Conservation (phyloP, 2,113 vertebrate genomes). For the Myotis davidii region DNA sequence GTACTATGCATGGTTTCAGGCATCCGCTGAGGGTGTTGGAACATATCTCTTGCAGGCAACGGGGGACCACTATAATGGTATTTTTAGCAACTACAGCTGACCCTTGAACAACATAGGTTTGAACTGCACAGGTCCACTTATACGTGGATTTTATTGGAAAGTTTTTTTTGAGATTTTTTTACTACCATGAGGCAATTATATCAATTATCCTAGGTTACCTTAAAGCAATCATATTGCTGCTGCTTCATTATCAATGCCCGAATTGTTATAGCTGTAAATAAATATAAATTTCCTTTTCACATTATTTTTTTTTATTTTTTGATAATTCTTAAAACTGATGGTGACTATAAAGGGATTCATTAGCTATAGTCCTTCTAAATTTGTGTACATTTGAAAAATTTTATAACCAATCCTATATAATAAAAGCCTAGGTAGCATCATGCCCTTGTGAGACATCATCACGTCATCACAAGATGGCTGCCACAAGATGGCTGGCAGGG, state of each 20-base stretch:
- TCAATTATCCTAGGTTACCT: neutral
- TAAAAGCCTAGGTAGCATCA: too few relatives aligned
- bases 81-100: neutral
- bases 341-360: neutral
- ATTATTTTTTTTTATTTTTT: neutral
- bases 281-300: neutral
- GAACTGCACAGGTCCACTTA: neutral
- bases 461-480: too few relatives aligned
- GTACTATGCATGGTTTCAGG: neutral
- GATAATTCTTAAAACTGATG: neutral
- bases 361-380: neutral
- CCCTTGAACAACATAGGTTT: neutral
- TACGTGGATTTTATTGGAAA: neutral
- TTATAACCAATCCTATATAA: neutral
- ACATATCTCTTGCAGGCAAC: neutral
- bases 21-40: neutral
- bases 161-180: neutral
- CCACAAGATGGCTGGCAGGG: too few relatives aligned
- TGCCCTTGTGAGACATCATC: too few relatives aligned
- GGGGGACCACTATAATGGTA: neutral
- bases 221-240: neutral
- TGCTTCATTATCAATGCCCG: neutral
- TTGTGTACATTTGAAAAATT: neutral
- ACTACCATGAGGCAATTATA: neutral
- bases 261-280: neutral